Evolutionary conservation across 2,888 invertebrate species (phyloP), one percentile per base, ranked within the genome.

Genomic region (Teinopalpus imperialis): DNA sequence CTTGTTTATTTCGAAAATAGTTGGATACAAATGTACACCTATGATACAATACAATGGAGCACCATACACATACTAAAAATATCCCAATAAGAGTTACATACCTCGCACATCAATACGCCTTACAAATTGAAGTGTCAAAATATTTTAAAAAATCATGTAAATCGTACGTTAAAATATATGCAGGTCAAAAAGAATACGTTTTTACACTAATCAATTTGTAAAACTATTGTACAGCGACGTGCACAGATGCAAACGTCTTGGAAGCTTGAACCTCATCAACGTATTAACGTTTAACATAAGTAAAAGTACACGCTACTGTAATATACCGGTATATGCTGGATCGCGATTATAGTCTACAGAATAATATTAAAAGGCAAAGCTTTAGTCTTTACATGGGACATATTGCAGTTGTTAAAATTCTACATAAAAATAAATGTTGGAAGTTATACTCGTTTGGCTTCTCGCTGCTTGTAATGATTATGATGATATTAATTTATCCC

Each of bases 1-100:
- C 67, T 74, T 71, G 69, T 85, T 83, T 85, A 83, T 80, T 83
- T 79, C 60, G 77, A 81, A 79, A 81, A 80, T 81, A 69, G 68
- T 69, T 74, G 81, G 77, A 77, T 82, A 81, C 76, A 82, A 81
- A 81, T 81, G 77, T 83, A 80, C 81, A 81, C 66, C 71, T 78
- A 81, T 74, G 54, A 63, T 63, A 68, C 55, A 66, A 73, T 77
- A 80, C 71, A 76, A 65, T 73, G 82, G 82, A 87, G 87, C 86
- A 87, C 86, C 87, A 83, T 83, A 81, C 80, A 82, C 74, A 74
- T 71, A 71, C 47, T 76, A 78, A 75, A 69, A 62, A 75, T 74
- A 79, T 71, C 73, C 79, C 76, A 66, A 66, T 69, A 63, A 61
- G 65, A 62, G 64, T 67, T 66, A 69, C 64, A 63, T 72, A 69